A percentile compares a stretch with the other conserved stretches of the same genome.
phyloP scores from a whole-genome alignment of 1,140 invertebrate genomes.

The Pissodes strobi region DNA sequence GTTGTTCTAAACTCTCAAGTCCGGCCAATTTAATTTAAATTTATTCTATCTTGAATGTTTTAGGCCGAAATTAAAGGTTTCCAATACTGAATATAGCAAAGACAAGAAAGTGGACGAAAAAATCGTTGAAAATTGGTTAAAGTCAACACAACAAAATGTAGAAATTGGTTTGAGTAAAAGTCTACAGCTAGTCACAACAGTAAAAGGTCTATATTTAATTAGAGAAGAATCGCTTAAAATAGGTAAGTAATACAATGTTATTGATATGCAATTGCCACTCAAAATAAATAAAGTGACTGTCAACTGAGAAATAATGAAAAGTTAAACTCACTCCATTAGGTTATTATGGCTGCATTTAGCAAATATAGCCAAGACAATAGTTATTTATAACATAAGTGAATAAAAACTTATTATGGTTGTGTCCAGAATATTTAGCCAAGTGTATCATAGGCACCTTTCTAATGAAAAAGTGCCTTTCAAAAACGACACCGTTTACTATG shows the following conservation, averaged over 20 bases:
- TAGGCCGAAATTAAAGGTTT: constrained; percentile 47
- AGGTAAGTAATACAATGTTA: constrained; percentile 35
- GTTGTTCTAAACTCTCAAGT: no score
- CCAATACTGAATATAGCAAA: constrained; percentile 45
- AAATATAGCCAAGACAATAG: no score
- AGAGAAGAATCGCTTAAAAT: constrained; percentile 61
- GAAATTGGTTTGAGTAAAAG: constrained; percentile 54
- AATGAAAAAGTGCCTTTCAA: no score
- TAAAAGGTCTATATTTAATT: constrained; percentile 61
- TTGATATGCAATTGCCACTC: neutral
- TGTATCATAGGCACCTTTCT: no score
- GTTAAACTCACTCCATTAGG: neutral
- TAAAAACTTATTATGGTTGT: no score
- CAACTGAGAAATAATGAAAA: neutral
- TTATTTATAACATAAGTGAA: no score
- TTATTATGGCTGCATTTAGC: neutral
- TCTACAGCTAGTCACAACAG: constrained; percentile 58
- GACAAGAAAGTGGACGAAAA: constrained; percentile 10
- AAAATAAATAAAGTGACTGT: neutral
- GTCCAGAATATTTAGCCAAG: no score
- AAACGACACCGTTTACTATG: no score
- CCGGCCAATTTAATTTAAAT: no score
- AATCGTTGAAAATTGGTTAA: constrained; percentile 54
- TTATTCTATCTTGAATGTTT: no score
- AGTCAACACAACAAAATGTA: constrained; percentile 55